Evolutionary conservation across 2,888 invertebrate genomes (phyloP).

Genomic region (Busseola fusca): DNA sequence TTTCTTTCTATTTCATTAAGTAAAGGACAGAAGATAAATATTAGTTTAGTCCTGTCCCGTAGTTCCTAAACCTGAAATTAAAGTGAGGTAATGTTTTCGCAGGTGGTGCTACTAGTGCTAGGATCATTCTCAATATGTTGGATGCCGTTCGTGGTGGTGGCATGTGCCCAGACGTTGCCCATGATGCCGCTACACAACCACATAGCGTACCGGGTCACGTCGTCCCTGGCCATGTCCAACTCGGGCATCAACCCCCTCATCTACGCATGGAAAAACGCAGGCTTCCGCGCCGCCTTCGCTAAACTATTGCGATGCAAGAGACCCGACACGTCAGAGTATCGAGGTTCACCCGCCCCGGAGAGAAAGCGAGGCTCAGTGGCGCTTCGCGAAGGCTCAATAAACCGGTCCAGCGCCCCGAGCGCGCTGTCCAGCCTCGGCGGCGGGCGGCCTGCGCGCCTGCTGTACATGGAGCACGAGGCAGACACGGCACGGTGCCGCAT

Average conservation of each 20-base stretch:
- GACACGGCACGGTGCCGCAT: conserved; percentile 84
- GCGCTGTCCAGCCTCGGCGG: conserved; percentile 78
- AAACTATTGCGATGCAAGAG: conserved; percentile 91
- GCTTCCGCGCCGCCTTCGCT: conserved; percentile 92
- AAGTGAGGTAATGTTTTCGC: conserved; percentile 66
- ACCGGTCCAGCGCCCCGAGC: conserved; percentile 79
- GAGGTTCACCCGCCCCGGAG: conserved; percentile 89
- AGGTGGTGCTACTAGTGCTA: conserved; percentile 93
- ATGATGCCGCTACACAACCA: conserved; percentile 86
- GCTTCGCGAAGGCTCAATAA: conserved; percentile 83
- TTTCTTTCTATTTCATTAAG: no score
- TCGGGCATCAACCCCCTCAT: conserved; percentile 95
- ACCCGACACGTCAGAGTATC: conserved; percentile 89
- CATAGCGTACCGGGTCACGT: conserved; percentile 90
- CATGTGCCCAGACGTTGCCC: conserved; percentile 89
- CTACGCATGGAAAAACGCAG: conserved; percentile 95
- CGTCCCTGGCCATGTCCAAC: conserved; percentile 93
- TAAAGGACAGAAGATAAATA: no score
- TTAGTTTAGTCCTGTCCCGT: no score
- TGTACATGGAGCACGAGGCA: conserved; percentile 80
- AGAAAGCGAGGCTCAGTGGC: conserved; percentile 86
- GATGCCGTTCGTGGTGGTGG: conserved; percentile 93
- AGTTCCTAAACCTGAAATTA: neutral
- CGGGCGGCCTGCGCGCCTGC: conserved; percentile 81
- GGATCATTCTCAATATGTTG: conserved; percentile 95